These are phyloP conservation scores for Nicator chloris DNA, from an alignment of 2,113 vertebrate genomes.

Conservation along the genomic window DNA sequence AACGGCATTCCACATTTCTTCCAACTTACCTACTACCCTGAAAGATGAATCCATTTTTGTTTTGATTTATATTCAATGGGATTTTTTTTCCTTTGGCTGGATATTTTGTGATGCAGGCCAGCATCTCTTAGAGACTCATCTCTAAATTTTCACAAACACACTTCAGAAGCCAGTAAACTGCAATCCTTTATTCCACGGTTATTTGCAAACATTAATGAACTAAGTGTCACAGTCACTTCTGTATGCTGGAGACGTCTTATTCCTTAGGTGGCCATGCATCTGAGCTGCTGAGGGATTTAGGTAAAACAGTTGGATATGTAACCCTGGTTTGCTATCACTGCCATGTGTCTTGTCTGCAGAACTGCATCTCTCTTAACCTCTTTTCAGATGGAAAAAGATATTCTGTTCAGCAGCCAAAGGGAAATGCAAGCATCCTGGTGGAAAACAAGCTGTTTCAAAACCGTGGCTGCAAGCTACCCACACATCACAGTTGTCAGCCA, in stretches of 20 bases:
- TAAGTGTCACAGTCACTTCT: neutral
- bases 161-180: neutral
- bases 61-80: neutral
- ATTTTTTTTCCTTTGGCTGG: neutral
- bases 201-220: conserved; percentile 10
- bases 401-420: conserved; percentile 57
- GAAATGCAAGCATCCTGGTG: conserved; percentile 63
- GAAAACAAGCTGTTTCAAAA: conserved; percentile 67
- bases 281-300: neutral
- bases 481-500: conserved; percentile 52
- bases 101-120: neutral
- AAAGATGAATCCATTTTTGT: neutral
- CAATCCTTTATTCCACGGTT: neutral
- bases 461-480: conserved; percentile 55
- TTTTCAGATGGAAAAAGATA: conserved; percentile 43
- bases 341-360: conserved; percentile 6
- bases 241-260: neutral
- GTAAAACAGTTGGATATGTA: neutral
- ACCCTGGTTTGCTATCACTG: neutral
- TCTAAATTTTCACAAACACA: neutral
- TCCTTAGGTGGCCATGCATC: neutral
- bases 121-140: neutral
- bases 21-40: neutral
- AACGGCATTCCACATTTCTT: neutral
- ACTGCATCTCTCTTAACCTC: conserved; percentile 28